Evolutionary conservation across 2,888 invertebrate genomes (phyloP), one percentile per base, ranked within the genome.

Genomic region (Drosophila mimetica): DNA sequence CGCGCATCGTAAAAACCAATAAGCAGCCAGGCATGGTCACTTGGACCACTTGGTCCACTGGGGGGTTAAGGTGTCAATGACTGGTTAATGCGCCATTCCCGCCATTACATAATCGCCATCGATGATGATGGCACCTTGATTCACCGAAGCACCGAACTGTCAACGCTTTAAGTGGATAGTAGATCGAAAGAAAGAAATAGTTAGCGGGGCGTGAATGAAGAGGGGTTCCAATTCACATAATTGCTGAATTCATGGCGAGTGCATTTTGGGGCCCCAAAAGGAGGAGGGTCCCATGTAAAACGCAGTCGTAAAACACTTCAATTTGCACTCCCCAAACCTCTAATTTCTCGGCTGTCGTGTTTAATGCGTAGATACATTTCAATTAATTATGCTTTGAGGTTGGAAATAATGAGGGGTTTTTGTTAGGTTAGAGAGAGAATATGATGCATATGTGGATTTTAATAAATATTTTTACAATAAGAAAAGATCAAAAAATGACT

Each of bases 81-180:
- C 86, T 86, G 81, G 50, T 76, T 86, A 86, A 86, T 81, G 85
- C 66, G 69, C 65, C n/a, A n/a, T 65, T 32, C 52, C 67, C 59
- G 51, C 22, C 65, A 32, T 86, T 86, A 75, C 76, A 74, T 77
- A 87, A 86, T 66, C 64, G 71, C 60, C 52, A 67, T 58, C 61
- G 73, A 76, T 79, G 73, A 76, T 79, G 77, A 80, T 82, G 82
- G 74, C 80, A 82, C 78, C 77, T 82, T 72, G 79, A 85, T 84
- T 77, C 58, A 52, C 59, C 37, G 16, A 30, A 39, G 65, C 64
- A n/a, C n/a, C n/a, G 66, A 59, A 57, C 75, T 75, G 78, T 77
- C 77, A 77, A 64, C 54, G 61, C 42, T 36, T 64, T 22, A 60
- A 60, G 36, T 34, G 37, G 52, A 52, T 39, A 9, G 25, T 37